Conservation (phyloP, 1,140 invertebrate genomes). For the Xylocopa sonorina region DNA sequence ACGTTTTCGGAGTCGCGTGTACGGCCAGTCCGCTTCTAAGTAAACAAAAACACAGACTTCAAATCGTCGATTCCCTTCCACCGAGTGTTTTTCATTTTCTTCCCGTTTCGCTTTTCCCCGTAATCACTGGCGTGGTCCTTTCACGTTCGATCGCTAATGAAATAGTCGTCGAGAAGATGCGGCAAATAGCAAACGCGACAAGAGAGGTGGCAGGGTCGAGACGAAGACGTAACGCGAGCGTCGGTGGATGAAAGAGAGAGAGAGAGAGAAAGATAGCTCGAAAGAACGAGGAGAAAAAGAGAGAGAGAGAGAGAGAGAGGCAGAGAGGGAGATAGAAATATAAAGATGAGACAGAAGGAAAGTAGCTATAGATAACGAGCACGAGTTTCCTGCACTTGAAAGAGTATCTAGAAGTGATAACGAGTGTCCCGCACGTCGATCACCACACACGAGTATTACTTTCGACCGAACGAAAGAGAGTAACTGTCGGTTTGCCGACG, state of each 20-base stretch:
- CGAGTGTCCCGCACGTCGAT: conserved; percentile 42
- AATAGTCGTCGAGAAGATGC: conserved; percentile 29
- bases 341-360: conserved; percentile 40
- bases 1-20: conserved; percentile 32
- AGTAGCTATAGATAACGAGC: conserved; percentile 55
- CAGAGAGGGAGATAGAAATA: conserved; percentile 6
- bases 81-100: conserved; percentile 17
- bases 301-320: not conserved
- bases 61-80: conserved; percentile 43
- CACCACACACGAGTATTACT: conserved; percentile 34
- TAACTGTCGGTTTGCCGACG: conserved; percentile 7
- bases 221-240: conserved; percentile 6
- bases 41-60: conserved; percentile 66
- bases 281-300: not conserved
- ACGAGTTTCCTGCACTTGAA: conserved; percentile 51
- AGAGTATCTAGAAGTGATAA: conserved; percentile 20
- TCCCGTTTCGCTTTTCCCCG: no score
- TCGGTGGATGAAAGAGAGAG: not conserved
- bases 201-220: conserved; percentile 12
- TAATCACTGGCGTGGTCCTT: conserved; percentile 53
- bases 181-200: conserved; percentile 17
- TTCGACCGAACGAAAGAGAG: conserved; percentile 2
- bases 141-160: conserved; percentile 29
- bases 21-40: conserved; percentile 46
- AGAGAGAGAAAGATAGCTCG: not conserved